A percentile compares a stretch with the other conserved stretches of the same genome.
Evolutionary conservation across 2,113 vertebrate species (phyloP).

Genomic region (Cochlearius cochlearius): DNA sequence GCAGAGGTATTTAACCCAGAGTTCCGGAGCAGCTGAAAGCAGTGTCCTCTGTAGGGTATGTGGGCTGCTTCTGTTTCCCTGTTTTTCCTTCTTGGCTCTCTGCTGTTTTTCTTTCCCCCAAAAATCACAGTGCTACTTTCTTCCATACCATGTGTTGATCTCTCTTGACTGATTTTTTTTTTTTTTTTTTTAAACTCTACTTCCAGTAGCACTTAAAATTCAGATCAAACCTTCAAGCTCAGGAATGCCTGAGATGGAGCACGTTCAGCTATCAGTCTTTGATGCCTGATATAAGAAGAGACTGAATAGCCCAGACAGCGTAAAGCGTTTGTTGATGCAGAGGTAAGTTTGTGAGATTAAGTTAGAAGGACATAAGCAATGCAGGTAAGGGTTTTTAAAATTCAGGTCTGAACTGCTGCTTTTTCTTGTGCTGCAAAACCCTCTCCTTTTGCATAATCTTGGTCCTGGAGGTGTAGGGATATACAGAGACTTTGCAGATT

Average conservation of each 20-base stretch:
- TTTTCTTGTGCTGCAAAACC: not conserved
- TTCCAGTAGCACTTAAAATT: not conserved
- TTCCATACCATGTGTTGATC: not conserved
- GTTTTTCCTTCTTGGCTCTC: not conserved
- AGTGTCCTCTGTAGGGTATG: accelerated
- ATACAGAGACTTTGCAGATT: not conserved
- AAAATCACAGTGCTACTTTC: not conserved
- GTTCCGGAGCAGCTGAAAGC: not conserved
- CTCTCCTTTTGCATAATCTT: not conserved
- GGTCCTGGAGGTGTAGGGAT: not conserved
- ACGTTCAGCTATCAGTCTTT: not conserved
- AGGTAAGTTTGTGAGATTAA: not conserved
- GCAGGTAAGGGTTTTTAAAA: not conserved
- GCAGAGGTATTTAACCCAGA: not conserved
- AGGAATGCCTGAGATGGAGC: not conserved
- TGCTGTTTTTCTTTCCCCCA: not conserved
- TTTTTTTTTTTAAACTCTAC: not conserved
- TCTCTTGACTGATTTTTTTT: not conserved
- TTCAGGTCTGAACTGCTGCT: not conserved
- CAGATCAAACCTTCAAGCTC: not conserved
- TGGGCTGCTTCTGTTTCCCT: accelerated
- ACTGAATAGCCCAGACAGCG: not conserved
- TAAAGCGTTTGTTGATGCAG: not conserved
- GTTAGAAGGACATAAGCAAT: not conserved
- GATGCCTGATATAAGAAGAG: not conserved